Evolutionary conservation across 2,113 vertebrate genomes (phyloP).

Genomic region (Pseudorhombus dupliciocellatus): DNA sequence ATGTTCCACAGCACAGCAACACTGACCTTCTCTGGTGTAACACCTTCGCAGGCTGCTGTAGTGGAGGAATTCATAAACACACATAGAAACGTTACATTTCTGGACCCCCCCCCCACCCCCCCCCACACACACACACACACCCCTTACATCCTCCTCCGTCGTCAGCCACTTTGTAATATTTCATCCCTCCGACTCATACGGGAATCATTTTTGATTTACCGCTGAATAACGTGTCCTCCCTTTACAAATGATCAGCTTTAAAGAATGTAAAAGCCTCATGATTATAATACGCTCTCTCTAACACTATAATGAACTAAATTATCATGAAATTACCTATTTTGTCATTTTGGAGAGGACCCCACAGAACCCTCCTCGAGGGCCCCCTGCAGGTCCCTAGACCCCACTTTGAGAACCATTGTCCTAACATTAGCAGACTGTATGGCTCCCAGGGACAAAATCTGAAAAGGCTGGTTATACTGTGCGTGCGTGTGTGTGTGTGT

Average conservation of each 20-base stretch:
- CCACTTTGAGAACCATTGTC: conserved; percentile 53
- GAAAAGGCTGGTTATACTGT: conserved; percentile 36
- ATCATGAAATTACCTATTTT: conserved; percentile 52
- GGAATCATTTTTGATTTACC: conserved; percentile 15
- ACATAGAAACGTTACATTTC: background rate
- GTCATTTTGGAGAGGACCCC: conserved; percentile 27
- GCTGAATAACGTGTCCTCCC: conserved; percentile 16
- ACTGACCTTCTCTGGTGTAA: conserved; percentile 16
- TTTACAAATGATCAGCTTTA: conserved; percentile 22
- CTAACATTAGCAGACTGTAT: conserved; percentile 45
- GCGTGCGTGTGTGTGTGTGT: conserved; percentile 31
- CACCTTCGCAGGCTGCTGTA: background rate
- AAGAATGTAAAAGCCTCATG: conserved; percentile 15
- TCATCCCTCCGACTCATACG: background rate
- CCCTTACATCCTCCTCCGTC: background rate
- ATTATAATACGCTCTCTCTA: conserved; percentile 13
- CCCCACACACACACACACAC: background rate
- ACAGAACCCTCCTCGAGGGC: conserved; percentile 30
- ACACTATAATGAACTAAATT: conserved; percentile 37
- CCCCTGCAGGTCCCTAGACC: conserved; percentile 41
- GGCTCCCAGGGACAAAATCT: conserved; percentile 52
- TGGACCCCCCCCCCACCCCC: background rate
- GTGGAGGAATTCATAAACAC: conserved; percentile 8
- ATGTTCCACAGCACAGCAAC: conserved; percentile 14
- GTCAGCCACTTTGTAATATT: background rate